phyloP scores from a whole-genome alignment of 2,888 invertebrate genomes.

The Cephus sareptanus region DNA sequence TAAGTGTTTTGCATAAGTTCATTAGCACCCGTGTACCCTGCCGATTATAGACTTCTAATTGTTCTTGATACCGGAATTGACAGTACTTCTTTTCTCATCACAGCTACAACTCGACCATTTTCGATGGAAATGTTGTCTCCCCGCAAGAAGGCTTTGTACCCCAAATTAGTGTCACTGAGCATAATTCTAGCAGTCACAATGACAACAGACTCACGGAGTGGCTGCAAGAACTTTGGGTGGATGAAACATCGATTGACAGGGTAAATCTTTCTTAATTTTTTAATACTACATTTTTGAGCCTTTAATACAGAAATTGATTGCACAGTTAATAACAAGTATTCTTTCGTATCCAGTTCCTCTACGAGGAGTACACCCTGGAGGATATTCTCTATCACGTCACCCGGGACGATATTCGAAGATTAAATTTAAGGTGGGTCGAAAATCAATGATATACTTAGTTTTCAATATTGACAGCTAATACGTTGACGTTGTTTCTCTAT shows the following conservation, averaged over 20 bases:
- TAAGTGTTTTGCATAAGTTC: neutral
- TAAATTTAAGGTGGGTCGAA: slow-evolving; percentile 78
- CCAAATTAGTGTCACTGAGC: slow-evolving; percentile 57
- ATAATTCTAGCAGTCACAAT: slow-evolving; percentile 44
- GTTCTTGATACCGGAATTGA: neutral
- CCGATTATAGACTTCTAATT: neutral
- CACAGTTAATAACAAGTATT: slow-evolving; percentile 9
- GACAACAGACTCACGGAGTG: slow-evolving; percentile 77
- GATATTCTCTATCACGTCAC: slow-evolving; percentile 84
- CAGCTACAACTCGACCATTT: slow-evolving; percentile 47
- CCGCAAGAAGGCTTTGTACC: slow-evolving; percentile 47
- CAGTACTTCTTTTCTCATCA: neutral
- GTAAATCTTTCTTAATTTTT: slow-evolving; percentile 52
- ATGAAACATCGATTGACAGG: slow-evolving; percentile 74
- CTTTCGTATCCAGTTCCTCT: slow-evolving; percentile 68
- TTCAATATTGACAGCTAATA: slow-evolving; percentile 10
- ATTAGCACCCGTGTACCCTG: neutral
- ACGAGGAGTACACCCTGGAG: slow-evolving; percentile 82
- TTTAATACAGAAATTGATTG: neutral
- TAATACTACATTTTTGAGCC: neutral
- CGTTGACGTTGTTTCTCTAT: neutral
- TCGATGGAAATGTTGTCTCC: slow-evolving; percentile 32
- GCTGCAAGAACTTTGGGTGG: slow-evolving; percentile 77
- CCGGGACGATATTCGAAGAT: slow-evolving; percentile 82
- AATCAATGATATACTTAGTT: slow-evolving; percentile 11